A percentile compares a stretch with the other conserved stretches of the same genome.
Conservation (phyloP, 2,113 vertebrate genomes). For the Ranitomeya variabilis region DNA sequence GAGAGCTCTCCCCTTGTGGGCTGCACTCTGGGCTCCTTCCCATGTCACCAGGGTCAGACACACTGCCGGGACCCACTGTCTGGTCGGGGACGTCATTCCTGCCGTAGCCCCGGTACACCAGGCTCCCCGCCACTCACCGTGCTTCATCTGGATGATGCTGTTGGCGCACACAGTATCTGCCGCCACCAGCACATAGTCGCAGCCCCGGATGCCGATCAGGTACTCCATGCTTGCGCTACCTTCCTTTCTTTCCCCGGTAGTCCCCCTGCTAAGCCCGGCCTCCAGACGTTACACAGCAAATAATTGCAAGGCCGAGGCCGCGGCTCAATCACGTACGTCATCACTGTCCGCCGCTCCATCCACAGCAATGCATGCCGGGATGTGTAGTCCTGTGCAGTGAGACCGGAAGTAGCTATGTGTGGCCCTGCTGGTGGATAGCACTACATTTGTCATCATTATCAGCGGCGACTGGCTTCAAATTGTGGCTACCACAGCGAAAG, state of each 20-base stretch:
- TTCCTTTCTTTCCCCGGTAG: background rate
- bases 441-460: no score
- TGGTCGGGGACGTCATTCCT: no score
- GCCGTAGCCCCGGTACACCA: no score
- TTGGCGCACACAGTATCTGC: conserved; percentile 88
- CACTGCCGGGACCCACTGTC: no score
- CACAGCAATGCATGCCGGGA: background rate
- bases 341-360: background rate
- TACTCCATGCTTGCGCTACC: conserved; percentile 82
- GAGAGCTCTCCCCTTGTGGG: no score
- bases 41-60: no score
- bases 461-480: no score
- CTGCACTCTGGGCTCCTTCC: no score
- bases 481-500: no score
- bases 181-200: conserved; percentile 90
- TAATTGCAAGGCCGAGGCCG: background rate
- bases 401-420: background rate
- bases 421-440: no score
- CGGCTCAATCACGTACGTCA: conserved; percentile 30
- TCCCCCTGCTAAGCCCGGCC: background rate
- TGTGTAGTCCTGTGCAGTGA: conserved; percentile 21
- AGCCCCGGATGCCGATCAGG: conserved; percentile 91
- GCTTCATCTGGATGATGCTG: conserved; percentile 97
- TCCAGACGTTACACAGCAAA: conserved; percentile 65
- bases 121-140: conserved; percentile 74